Base-by-base conservation (phyloP, 2,888 invertebrate species). In the Scaptomyza polygonia region DNA sequence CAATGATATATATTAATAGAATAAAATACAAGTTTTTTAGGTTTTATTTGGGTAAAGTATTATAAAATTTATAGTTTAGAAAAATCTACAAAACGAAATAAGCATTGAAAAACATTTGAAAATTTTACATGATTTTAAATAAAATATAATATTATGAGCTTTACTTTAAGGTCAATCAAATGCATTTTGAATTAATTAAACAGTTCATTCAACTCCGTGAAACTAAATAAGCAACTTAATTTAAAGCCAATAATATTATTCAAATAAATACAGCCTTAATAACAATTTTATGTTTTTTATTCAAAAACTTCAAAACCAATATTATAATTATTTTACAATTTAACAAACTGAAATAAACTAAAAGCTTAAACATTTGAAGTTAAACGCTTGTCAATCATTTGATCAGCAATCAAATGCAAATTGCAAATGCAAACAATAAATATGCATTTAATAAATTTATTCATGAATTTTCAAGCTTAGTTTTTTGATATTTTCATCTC, bases 401-500 rank as follows among this genome's bases (percentile, higher is more conserved):
- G 40, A 27, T 8, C 14, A 32, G 7, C 21, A 29, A 44, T 40
- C 32, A 63, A 44, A 21, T 43, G 1, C 30, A 47, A n/a, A 7
- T 44, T 59, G 59, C 64, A 52, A 57, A 65, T 8, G 49, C 30
- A 45, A 39, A 1, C 34, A 40, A 47, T 48, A 51, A 52, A 61
- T 48, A 69, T 66, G 39, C 54, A 55, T 68, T 55, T 47, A 16
- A 48, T 21, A 39, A 56, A 47, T 21, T 44, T 14, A 16, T 55
- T 61, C 53, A 77, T 71, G 52, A 61, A 58, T 57, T 42, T 70
- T 62, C 14, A 30, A 66, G 51, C 61, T 51, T 14, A 30, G 61
- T 29, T 45, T 57, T 40, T 36, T 42, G 64, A 68, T 57, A 16
- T 75, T 80, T 66, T 52, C 58, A 81, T 55, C 81, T 57, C 55